phyloP scores from a whole-genome alignment of 2,797 vertebrate genomes.

The Sebastes hopkinsi region DNA sequence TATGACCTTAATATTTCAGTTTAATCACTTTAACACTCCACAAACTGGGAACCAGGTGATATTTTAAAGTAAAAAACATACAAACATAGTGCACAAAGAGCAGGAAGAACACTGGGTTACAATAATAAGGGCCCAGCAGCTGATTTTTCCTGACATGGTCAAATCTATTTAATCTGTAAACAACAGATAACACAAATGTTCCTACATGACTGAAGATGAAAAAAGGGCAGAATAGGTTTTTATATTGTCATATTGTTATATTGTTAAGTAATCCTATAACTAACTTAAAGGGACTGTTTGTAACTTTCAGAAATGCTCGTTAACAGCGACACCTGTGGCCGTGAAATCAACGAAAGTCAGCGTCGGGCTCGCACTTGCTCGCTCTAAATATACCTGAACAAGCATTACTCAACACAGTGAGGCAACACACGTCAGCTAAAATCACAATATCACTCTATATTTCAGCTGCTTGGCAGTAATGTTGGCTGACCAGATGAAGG shows the following conservation, averaged over 20 bases:
- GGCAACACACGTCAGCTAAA: too few relatives aligned
- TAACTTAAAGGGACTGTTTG: too few relatives aligned
- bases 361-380: too few relatives aligned
- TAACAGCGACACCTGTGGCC: too few relatives aligned
- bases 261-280: background rate
- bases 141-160: background rate
- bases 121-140: background rate
- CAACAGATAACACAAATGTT: background rate
- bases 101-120: background rate
- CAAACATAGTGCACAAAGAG: background rate
- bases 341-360: too few relatives aligned
- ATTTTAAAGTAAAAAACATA: background rate
- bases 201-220: background rate
- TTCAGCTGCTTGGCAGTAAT: too few relatives aligned
- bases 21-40: background rate
- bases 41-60: background rate
- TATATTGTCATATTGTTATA: accelerated
- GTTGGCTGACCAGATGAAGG: too few relatives aligned
- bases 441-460: too few relatives aligned
- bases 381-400: too few relatives aligned
- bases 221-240: background rate
- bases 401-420: too few relatives aligned
- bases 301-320: too few relatives aligned
- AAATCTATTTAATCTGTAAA: background rate
- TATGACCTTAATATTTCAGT: background rate